Conservation (phyloP, 2,797 vertebrate species). For the Acrossocheilus wenchowensis region DNA sequence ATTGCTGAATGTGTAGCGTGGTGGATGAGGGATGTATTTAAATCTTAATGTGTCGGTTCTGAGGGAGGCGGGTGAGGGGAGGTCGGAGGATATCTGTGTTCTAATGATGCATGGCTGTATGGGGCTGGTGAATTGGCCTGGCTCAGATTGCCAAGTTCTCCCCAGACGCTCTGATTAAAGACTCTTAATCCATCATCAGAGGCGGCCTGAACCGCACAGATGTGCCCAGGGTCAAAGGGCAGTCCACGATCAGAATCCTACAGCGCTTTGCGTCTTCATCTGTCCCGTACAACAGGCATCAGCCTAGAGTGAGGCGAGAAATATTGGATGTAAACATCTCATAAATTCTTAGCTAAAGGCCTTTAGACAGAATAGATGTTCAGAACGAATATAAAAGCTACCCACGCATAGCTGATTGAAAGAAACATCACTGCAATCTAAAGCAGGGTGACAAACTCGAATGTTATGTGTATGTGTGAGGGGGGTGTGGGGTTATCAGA, state of each 20-base stretch:
- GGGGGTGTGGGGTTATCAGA: slow-evolving; percentile 30
- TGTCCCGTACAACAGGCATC: slow-evolving; percentile 25
- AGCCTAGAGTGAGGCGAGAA: slow-evolving; percentile 7
- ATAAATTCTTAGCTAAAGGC: neutral
- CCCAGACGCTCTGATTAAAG: slow-evolving; percentile 58
- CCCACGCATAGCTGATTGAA: neutral
- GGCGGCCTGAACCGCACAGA: slow-evolving; percentile 49
- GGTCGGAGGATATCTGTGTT: slow-evolving; percentile 33
- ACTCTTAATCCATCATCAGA: slow-evolving; percentile 61
- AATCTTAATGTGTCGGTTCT: slow-evolving; percentile 44
- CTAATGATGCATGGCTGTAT: slow-evolving; percentile 43
- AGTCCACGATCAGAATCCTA: slow-evolving; percentile 30
- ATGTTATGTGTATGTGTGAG: slow-evolving; percentile 13
- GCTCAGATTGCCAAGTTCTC: slow-evolving; percentile 53
- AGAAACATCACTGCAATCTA: slow-evolving; percentile 12
- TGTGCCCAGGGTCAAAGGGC: slow-evolving; percentile 50
- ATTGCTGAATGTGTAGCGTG: slow-evolving; percentile 25
- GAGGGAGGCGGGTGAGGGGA: slow-evolving; percentile 10
- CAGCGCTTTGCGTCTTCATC: slow-evolving; percentile 23
- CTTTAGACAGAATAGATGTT: slow-evolving; percentile 9
- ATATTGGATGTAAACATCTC: slow-evolving; percentile 25
- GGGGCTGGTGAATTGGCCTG: slow-evolving; percentile 54
- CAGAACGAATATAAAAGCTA: neutral
- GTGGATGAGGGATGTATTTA: slow-evolving; percentile 46
- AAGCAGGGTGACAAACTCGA: neutral